These are phyloP conservation scores for Syngnathus scovelli DNA, from an alignment of 2,113 vertebrate genomes.

Conservation along the genomic window DNA sequence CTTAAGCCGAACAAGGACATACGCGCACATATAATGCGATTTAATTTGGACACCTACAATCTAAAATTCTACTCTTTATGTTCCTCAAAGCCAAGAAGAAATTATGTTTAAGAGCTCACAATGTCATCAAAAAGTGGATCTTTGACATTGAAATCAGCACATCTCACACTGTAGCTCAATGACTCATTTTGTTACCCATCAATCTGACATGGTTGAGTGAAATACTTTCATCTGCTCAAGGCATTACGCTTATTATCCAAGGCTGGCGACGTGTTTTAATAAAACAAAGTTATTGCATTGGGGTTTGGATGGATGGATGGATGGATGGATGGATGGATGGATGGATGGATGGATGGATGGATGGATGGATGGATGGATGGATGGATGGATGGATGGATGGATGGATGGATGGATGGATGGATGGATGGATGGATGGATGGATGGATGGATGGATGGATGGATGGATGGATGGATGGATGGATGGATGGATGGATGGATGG, in stretches of 20 bases:
- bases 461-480: neutral
- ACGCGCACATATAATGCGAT: neutral
- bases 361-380: too few relatives aligned
- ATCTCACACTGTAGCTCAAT: neutral
- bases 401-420: too few relatives aligned
- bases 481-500: neutral
- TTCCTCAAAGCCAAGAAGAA: neutral
- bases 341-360: too few relatives aligned
- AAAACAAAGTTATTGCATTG: neutral
- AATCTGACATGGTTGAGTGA: neutral
- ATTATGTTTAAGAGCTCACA: neutral
- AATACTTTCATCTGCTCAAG: neutral
- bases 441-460: neutral
- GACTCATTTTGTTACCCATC: slow-evolving; percentile 1
- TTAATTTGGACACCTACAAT: neutral
- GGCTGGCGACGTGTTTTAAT: neutral
- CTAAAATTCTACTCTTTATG: neutral
- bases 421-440: neutral
- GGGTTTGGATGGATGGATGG: neutral
- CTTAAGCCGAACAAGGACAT: neutral
- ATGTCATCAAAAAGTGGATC: neutral
- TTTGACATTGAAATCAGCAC: neutral
- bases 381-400: too few relatives aligned
- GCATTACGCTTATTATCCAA: neutral
- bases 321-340: too few relatives aligned